Conservation (phyloP, 2,797 vertebrate species). For the Mycteria americana region DNA sequence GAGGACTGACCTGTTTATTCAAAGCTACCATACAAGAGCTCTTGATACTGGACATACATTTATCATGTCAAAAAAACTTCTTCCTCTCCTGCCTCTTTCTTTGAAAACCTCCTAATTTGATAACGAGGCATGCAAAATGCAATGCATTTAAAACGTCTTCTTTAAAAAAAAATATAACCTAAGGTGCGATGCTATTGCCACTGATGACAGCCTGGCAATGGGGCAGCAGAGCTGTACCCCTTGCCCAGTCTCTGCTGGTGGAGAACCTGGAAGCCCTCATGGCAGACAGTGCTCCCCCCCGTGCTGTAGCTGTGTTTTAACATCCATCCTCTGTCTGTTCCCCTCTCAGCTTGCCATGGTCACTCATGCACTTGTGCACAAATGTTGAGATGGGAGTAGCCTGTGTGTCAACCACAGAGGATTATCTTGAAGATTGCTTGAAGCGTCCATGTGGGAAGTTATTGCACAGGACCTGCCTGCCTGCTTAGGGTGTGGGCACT, state of each 20-base stretch:
- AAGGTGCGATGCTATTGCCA: background rate
- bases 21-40: background rate
- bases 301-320: background rate
- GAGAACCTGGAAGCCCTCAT: background rate
- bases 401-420: background rate
- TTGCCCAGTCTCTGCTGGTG: background rate
- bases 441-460: background rate
- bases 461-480: background rate
- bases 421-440: background rate
- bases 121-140: background rate
- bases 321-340: background rate
- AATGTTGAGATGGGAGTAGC: background rate
- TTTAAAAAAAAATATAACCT: background rate
- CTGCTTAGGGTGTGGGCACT: background rate
- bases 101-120: background rate
- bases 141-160: background rate
- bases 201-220: background rate
- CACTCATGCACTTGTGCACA: background rate
- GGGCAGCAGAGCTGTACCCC: background rate
- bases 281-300: background rate
- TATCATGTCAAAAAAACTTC: background rate
- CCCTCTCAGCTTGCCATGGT: background rate
- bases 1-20: background rate
- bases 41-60: background rate
- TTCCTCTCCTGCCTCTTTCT: background rate